Evolutionary conservation across 2,888 invertebrate genomes (phyloP), one percentile per base, ranked within the genome.

Genomic region (Hydrotaea diabolus): DNA sequence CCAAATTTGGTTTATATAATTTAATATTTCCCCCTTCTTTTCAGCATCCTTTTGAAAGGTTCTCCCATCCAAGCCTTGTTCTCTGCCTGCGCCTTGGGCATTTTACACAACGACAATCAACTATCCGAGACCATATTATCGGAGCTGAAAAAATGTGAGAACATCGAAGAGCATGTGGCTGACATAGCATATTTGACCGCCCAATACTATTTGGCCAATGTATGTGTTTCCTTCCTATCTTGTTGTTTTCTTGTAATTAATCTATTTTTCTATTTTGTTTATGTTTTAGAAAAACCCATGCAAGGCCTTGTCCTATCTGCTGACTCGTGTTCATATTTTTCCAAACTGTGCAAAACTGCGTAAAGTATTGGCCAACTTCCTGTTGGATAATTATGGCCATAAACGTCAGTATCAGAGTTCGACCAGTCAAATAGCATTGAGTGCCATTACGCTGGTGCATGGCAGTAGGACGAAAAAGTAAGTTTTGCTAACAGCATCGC

Each of bases 81-180:
- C 89, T 96, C 97, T 0, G 95, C 96, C 46, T 96, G 96, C 90
- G 95, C 97, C 0, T 92, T 97, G 71, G 97, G 97, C 15, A 93
- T 97, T 83, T 92, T 97, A 15, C 95, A 96, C 90, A 93, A 94
- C 39, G 97, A 98, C 89, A 92, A 93, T 79, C 95, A 96, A 89
- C 93, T 98, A 75, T 94, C 95, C 1, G 93, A 94, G 85, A 93
- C 97, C 74, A 96, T 96, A 77, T 90, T 97, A 15, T 93, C 94
- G 75, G 97, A 97, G 92, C 92, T 98, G 46, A 93, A 94, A 75
- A 93, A 93, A 69, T 94, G 95, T 88, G 94, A 94, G 88, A 94
- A 94, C 88, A 92, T 94, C 78, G 92, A 92, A 64, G 92, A 94
- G 77, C 94, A 94, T 90, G 93, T 95, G 71, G 94, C 94, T 87